phyloP scores from a whole-genome alignment of 2,888 invertebrate genomes.

The Sialis lutaria region DNA sequence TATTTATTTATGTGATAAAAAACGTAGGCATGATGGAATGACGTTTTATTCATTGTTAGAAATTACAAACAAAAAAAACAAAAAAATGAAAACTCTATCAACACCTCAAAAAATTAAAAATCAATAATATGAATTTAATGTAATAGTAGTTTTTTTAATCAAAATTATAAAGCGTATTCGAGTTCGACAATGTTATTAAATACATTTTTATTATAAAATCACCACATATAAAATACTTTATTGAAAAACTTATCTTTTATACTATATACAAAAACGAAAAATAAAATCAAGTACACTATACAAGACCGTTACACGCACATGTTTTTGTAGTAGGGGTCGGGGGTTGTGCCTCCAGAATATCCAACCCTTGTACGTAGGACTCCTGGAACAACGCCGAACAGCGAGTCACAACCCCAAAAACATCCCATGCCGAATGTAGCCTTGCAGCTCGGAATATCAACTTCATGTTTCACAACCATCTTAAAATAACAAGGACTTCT shows the following conservation, averaged over 20 bases:
- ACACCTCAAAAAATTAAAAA: too few relatives aligned
- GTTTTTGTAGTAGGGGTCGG: constrained; percentile 67
- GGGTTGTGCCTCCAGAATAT: constrained; percentile 72
- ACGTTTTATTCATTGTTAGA: too few relatives aligned
- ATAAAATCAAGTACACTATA: too few relatives aligned
- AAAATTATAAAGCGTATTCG: too few relatives aligned
- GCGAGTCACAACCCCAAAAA: constrained; percentile 81
- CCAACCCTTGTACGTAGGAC: constrained; percentile 86
- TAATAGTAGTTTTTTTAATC: too few relatives aligned
- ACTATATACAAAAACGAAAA: background rate
- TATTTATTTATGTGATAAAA: too few relatives aligned
- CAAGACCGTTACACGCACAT: constrained; percentile 43
- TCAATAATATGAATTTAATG: too few relatives aligned
- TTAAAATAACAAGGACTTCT: background rate
- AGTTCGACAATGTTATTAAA: too few relatives aligned
- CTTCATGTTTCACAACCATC: constrained; percentile 29
- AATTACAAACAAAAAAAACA: too few relatives aligned
- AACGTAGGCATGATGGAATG: too few relatives aligned
- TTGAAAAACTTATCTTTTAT: background rate
- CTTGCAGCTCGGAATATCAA: constrained; percentile 42
- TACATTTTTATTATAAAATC: background rate
- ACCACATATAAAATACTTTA: background rate
- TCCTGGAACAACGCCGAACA: constrained; percentile 58
- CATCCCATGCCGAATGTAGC: constrained; percentile 90
- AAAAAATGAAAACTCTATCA: too few relatives aligned